Conservation (phyloP, 1,140 invertebrate genomes). For the Drosophila suzukii region DNA sequence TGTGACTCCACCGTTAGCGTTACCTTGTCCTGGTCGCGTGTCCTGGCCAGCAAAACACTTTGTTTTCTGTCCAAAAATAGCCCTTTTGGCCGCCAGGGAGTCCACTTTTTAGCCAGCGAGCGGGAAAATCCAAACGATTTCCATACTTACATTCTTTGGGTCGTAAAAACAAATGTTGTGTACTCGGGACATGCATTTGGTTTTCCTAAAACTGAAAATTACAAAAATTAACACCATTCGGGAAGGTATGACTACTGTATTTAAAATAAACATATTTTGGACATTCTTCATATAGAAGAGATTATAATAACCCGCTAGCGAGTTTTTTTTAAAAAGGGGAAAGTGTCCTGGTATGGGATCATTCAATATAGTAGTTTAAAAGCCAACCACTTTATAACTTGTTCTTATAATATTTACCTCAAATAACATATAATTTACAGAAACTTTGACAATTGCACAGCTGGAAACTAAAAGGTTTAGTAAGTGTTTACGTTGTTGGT, state of each 20-base stretch:
- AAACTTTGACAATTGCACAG: too few species aligned
- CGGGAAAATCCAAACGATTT: conserved; percentile 53
- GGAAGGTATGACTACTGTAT: background rate
- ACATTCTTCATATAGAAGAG: background rate
- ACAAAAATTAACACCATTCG: conserved; percentile 36
- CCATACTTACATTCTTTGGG: conserved; percentile 9
- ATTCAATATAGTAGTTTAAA: too few species aligned
- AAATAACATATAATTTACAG: background rate
- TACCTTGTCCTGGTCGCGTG: conserved; percentile 49
- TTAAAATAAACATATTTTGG: background rate
- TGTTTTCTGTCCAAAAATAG: conserved; percentile 70
- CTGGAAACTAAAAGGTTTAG: background rate
- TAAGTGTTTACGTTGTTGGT: background rate
- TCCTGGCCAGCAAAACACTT: conserved; percentile 45
- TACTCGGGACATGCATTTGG: conserved; percentile 14
- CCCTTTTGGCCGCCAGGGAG: conserved; percentile 40
- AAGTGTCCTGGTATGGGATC: too few species aligned
- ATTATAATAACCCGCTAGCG: too few species aligned
- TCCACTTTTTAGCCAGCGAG: conserved; percentile 22
- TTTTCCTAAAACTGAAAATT: conserved; percentile 30
- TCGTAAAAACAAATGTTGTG: conserved; percentile 42
- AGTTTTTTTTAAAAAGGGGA: too few species aligned
- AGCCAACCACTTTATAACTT: background rate
- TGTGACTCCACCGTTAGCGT: conserved; percentile 11
- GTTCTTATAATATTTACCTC: background rate